Evolutionary conservation across 1,140 invertebrate genomes (phyloP).

Genomic region (Berghia stephanieae): DNA sequence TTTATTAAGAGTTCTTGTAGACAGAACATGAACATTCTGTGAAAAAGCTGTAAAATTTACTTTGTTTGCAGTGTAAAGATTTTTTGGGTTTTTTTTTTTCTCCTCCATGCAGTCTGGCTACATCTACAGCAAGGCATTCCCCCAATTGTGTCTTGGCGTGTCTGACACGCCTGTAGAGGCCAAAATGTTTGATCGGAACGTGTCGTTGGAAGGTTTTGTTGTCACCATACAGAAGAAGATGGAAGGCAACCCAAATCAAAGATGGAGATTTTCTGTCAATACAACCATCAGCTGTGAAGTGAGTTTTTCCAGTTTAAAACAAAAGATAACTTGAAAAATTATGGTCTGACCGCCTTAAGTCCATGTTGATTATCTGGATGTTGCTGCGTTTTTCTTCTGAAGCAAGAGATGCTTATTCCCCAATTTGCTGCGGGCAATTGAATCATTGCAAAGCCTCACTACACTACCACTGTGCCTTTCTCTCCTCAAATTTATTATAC

Average conservation of each 20-base stretch:
- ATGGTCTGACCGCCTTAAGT: not conserved
- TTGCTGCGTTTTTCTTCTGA: too few relatives aligned
- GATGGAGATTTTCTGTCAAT: constrained; percentile 60
- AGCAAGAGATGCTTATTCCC: too few relatives aligned
- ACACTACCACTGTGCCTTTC: too few relatives aligned
- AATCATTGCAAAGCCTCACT: too few relatives aligned
- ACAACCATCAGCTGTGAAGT: constrained; percentile 57
- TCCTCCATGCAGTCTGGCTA: constrained; percentile 54
- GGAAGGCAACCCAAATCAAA: constrained; percentile 51
- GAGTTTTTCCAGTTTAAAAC: constrained; percentile 15
- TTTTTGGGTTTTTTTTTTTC: constrained; percentile 20
- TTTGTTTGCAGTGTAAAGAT: too few relatives aligned
- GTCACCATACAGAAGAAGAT: constrained; percentile 58
- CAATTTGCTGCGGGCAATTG: too few relatives aligned
- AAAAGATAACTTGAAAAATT: not conserved
- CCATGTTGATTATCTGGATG: not conserved
- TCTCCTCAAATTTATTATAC: too few relatives aligned
- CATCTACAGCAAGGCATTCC: constrained; percentile 57
- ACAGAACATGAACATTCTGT: not conserved
- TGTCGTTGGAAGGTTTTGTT: constrained; percentile 48
- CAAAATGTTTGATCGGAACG: constrained; percentile 36
- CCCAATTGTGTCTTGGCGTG: constrained; percentile 58
- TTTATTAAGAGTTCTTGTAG: not conserved
- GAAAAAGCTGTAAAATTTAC: too few relatives aligned
- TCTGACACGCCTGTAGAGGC: constrained; percentile 46